Evolutionary conservation across 2,113 vertebrate species (phyloP).

Genomic region (Myrmecophaga tridactyla): DNA sequence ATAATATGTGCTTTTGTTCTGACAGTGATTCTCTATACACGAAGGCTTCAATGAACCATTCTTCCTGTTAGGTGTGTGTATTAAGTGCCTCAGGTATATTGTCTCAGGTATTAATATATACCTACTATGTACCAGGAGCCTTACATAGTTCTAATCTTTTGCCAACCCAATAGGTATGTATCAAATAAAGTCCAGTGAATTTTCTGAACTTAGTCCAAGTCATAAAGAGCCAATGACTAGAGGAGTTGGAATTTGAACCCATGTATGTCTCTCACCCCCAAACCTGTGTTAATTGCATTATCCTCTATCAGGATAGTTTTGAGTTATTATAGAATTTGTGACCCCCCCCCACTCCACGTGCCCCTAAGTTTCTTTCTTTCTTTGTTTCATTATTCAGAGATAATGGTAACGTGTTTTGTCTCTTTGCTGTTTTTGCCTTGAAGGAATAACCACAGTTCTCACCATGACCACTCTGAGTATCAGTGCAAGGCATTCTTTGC

Average conservation of each 20-base stretch:
- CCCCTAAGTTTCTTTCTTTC: neutral
- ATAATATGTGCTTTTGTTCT: slow-evolving; percentile 11
- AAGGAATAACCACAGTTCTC: slow-evolving; percentile 98
- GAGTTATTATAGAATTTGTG: slow-evolving; percentile 24
- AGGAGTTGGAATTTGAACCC: neutral
- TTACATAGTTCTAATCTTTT: neutral
- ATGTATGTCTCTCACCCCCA: neutral
- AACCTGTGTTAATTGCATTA: neutral
- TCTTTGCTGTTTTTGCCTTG: slow-evolving; percentile 74
- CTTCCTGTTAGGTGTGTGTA: neutral
- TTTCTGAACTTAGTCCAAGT: neutral
- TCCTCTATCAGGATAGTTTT: neutral
- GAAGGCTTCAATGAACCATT: neutral
- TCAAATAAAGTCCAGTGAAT: neutral
- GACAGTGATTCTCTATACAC: neutral
- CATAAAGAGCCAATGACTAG: neutral
- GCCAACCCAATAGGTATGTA: neutral
- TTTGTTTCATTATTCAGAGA: neutral
- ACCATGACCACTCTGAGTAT: slow-evolving; percentile 99
- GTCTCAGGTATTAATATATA: neutral
- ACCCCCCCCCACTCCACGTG: neutral
- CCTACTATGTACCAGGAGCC: neutral
- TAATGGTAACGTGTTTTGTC: slow-evolving; percentile 21
- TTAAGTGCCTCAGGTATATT: too few species aligned
- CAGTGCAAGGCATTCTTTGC: slow-evolving; percentile 97